Percentiles rank a stretch among this genome's conserved stretches.
Evolutionary conservation across 1,140 invertebrate genomes (phyloP).

Genomic region (Drosophila tropicalis): DNA sequence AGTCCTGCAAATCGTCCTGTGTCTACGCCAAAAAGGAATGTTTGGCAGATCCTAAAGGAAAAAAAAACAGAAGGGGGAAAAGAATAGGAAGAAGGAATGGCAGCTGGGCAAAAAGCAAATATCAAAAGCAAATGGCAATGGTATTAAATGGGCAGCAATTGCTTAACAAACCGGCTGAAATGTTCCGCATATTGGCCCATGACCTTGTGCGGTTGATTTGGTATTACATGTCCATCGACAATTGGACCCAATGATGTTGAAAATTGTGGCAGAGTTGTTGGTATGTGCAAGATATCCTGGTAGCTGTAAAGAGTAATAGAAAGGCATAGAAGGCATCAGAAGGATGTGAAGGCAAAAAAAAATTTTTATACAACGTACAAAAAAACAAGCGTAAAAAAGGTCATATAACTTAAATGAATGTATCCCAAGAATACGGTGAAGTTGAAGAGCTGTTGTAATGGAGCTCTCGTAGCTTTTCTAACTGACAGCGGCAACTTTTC

Average conservation of each 20-base stretch:
- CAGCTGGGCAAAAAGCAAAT: conserved; percentile 23
- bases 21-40: conserved; percentile 41
- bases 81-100: conserved; percentile 30
- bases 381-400: conserved; percentile 68
- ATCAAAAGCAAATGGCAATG: conserved; percentile 27
- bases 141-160: conserved; percentile 55
- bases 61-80: conserved; percentile 13
- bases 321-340: conserved; percentile 36
- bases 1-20: conserved; percentile 30
- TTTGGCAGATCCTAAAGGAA: conserved; percentile 50
- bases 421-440: conserved; percentile 5
- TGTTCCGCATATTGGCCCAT: conserved; percentile 90
- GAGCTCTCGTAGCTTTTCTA: conserved; percentile 17
- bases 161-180: conserved; percentile 85
- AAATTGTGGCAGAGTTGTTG: conserved; percentile 86
- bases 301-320: conserved; percentile 83
- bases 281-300: conserved; percentile 89
- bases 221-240: conserved; percentile 92
- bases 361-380: conserved; percentile 13
- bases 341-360: conserved; percentile 32
- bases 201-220: conserved; percentile 89
- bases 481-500: conserved; percentile 75
- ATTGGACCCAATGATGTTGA: conserved; percentile 91
- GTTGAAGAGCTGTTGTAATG: conserved; percentile 11
- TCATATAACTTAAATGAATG: conserved; percentile 61